phyloP scores from a whole-genome alignment of 1,140 invertebrate genomes.

The Tetragnatha versicolor region DNA sequence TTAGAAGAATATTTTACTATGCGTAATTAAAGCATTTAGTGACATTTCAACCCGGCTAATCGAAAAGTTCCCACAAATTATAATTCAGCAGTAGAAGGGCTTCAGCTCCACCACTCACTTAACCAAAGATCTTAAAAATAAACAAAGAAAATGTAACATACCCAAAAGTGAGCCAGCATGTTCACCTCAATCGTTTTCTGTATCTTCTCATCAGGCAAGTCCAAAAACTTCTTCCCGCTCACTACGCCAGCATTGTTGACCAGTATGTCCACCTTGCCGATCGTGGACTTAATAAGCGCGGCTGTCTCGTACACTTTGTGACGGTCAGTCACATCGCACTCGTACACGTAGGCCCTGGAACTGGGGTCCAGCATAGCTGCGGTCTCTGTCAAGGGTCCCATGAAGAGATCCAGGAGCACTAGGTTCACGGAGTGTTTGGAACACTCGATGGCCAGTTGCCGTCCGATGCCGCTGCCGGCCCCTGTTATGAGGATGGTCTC shows the following conservation, averaged over 20 bases:
- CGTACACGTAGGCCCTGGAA: conserved; percentile 72
- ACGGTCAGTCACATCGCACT: conserved; percentile 79
- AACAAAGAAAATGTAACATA: conserved; percentile 61
- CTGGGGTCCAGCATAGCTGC: conserved; percentile 72
- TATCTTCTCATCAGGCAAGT: conserved; percentile 77
- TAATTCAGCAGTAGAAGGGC: too few relatives aligned
- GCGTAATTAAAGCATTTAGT: too few relatives aligned
- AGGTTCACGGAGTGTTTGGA: conserved; percentile 80
- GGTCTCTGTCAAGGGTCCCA: conserved; percentile 80
- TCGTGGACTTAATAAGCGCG: conserved; percentile 77
- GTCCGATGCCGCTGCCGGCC: conserved; percentile 59
- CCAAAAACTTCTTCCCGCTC: conserved; percentile 79
- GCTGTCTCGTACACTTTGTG: conserved; percentile 82
- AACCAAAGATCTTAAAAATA: too few relatives aligned
- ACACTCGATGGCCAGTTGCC: conserved; percentile 66
- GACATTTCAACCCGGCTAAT: too few relatives aligned
- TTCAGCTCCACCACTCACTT: too few relatives aligned
- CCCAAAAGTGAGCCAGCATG: conserved; percentile 73
- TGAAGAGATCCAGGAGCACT: conserved; percentile 90
- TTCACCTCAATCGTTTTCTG: conserved; percentile 73
- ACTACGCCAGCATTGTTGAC: conserved; percentile 95
- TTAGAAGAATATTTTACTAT: too few relatives aligned
- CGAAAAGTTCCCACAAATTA: too few relatives aligned
- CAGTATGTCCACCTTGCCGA: conserved; percentile 84
- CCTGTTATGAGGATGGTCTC: conserved; percentile 57